Evolutionary conservation across 2,888 invertebrate species (phyloP).

Genomic region (Chydorus sphaericus): DNA sequence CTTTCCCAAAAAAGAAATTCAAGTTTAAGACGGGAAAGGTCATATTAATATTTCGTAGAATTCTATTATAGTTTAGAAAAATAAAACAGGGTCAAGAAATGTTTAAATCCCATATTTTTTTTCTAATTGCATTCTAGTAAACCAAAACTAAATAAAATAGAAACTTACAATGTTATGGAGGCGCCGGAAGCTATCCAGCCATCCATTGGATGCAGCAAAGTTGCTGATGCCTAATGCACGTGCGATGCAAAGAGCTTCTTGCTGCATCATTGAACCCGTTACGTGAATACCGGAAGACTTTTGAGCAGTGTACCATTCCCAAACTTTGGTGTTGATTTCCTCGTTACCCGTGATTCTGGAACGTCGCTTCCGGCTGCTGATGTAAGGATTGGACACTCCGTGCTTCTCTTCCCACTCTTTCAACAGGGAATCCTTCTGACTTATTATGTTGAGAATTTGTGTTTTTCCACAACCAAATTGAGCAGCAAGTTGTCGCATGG

Average conservation of each 20-base stretch:
- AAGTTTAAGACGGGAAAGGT: too few species aligned
- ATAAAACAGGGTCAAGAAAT: too few species aligned
- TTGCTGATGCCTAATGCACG: neutral
- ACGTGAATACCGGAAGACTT: neutral
- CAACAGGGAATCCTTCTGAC: neutral
- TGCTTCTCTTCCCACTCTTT: constrained; percentile 5
- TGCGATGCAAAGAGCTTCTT: neutral
- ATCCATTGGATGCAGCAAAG: constrained; percentile 7
- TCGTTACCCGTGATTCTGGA: constrained; percentile 6
- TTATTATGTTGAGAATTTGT: constrained; percentile 8
- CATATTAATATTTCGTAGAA: too few species aligned
- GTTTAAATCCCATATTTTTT: too few species aligned
- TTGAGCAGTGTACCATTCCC: neutral
- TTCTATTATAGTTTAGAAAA: too few species aligned
- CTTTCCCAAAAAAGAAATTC: too few species aligned
- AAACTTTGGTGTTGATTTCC: constrained; percentile 6
- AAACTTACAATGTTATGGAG: constrained; percentile 1
- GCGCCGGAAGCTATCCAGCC: constrained; percentile 7
- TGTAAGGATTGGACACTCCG: neutral
- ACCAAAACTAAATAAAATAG: too few species aligned
- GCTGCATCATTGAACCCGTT: constrained; percentile 8
- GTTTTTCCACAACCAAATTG: constrained; percentile 11
- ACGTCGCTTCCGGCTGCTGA: neutral
- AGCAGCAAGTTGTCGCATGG: constrained; percentile 6
- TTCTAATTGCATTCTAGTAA: too few species aligned